phyloP scores from a whole-genome alignment of 2,888 invertebrate species.

The Agrochola macilenta region DNA sequence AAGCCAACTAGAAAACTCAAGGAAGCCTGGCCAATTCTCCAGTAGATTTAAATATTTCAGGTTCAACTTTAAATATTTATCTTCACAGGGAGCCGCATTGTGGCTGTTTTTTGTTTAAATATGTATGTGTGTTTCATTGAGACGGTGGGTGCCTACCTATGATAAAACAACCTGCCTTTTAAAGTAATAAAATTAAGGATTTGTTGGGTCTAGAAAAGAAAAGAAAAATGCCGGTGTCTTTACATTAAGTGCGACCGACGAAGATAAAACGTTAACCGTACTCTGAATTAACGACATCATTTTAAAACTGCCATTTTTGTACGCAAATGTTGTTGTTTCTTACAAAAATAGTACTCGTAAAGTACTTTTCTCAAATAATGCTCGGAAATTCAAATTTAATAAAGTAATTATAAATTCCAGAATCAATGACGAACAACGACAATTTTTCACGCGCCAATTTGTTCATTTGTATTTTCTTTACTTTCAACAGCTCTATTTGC shows the following conservation, averaged over 20 bases:
- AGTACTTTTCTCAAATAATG: too few relatives aligned
- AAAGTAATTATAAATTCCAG: too few relatives aligned
- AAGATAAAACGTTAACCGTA: neutral
- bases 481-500: too few relatives aligned
- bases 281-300: neutral
- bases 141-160: conserved; percentile 35
- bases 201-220: neutral
- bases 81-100: conserved; percentile 44
- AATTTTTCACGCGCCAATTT: too few relatives aligned
- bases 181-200: conserved; percentile 26
- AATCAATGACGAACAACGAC: too few relatives aligned
- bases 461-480: too few relatives aligned
- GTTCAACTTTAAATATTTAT: conserved; percentile 65
- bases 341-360: too few relatives aligned
- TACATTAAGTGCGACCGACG: neutral
- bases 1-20: conserved; percentile 67
- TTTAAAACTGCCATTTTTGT: neutral
- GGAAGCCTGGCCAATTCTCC: conserved; percentile 50
- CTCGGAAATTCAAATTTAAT: too few relatives aligned
- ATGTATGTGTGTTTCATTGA: conserved; percentile 61
- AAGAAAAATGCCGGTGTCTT: neutral
- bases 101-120: conserved; percentile 51
- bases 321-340: too few relatives aligned
- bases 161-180: conserved; percentile 18
- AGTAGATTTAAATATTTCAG: conserved; percentile 66